A percentile compares a stretch with the other conserved stretches of the same genome.
Conservation (phyloP, 2,113 vertebrate species). For the Perca fluviatilis region DNA sequence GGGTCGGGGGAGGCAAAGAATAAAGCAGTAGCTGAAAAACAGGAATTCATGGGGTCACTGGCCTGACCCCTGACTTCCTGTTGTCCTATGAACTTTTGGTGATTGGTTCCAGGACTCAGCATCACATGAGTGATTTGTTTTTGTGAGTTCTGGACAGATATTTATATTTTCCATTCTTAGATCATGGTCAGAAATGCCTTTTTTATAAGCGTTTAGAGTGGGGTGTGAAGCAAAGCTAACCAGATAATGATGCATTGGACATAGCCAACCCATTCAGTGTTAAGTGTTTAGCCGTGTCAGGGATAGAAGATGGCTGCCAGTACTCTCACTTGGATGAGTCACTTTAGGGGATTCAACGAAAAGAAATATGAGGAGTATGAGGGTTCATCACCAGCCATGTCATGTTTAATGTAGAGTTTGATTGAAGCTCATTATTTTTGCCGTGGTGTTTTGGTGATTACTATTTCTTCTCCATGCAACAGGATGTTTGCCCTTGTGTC, state of each 20-base stretch:
- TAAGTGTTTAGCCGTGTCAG: neutral
- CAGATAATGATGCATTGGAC: constrained; percentile 2
- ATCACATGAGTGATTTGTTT: constrained; percentile 37
- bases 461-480: neutral
- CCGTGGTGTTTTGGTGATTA: neutral
- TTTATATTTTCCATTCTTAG: constrained; percentile 8
- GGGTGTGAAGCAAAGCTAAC: neutral
- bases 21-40: constrained; percentile 80
- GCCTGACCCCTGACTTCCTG: constrained; percentile 83
- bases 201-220: neutral
- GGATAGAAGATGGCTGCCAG: constrained; percentile 27
- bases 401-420: constrained; percentile 8
- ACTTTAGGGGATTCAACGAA: constrained; percentile 1
- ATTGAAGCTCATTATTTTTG: neutral
- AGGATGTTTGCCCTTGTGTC: constrained; percentile 6
- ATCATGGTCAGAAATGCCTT: neutral
- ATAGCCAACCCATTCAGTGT: constrained; percentile 7
- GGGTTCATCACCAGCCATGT: neutral
- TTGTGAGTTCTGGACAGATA: neutral
- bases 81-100: constrained; percentile 74
- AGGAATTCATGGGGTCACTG: constrained; percentile 81
- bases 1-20: constrained; percentile 50
- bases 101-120: constrained; percentile 75
- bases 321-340: constrained; percentile 13
- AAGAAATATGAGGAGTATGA: neutral